A percentile compares a stretch with the other conserved stretches of the same genome.
These are phyloP conservation scores for Marcusenius ussheri DNA, from an alignment of 2,113 vertebrate genomes.

Conservation along the genomic window DNA sequence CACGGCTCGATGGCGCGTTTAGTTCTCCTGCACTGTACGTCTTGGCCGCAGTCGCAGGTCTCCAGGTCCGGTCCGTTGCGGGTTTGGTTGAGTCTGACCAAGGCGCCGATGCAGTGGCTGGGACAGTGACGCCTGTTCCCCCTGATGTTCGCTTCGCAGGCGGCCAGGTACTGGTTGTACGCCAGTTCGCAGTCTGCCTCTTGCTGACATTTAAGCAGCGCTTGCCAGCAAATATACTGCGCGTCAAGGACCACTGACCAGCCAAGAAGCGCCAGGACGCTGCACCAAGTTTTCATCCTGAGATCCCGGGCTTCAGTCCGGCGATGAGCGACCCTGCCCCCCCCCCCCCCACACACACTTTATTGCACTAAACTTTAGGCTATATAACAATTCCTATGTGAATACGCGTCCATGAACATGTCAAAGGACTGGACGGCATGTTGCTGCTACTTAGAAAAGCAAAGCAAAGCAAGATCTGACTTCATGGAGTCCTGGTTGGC, in stretches of 20 bases:
- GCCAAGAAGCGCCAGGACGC: slow-evolving; percentile 48
- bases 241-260: slow-evolving; percentile 52
- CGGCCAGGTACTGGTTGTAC: slow-evolving; percentile 55
- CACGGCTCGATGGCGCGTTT: slow-evolving; percentile 67
- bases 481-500: not conserved
- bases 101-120: slow-evolving; percentile 65
- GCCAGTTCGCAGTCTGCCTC: slow-evolving; percentile 64
- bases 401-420: not conserved
- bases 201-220: slow-evolving; percentile 59
- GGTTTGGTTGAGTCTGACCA: slow-evolving; percentile 63
- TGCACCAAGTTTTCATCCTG: slow-evolving; percentile 56
- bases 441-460: not conserved
- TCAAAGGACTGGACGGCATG: not conserved
- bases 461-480: not conserved
- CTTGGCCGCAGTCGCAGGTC: slow-evolving; percentile 60
- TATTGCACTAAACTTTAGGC: slow-evolving; percentile 23
- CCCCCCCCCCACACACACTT: slow-evolving; percentile 5
- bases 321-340: slow-evolving; percentile 35
- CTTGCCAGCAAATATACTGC: slow-evolving; percentile 64
- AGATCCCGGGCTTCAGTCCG: slow-evolving; percentile 31
- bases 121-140: slow-evolving; percentile 57
- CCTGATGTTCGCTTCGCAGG: slow-evolving; percentile 58
- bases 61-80: slow-evolving; percentile 59
- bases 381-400: slow-evolving; percentile 13
- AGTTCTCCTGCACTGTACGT: slow-evolving; percentile 51